Evolutionary conservation across 2,797 vertebrate species (phyloP).

Genomic region (Coilia nasus): DNA sequence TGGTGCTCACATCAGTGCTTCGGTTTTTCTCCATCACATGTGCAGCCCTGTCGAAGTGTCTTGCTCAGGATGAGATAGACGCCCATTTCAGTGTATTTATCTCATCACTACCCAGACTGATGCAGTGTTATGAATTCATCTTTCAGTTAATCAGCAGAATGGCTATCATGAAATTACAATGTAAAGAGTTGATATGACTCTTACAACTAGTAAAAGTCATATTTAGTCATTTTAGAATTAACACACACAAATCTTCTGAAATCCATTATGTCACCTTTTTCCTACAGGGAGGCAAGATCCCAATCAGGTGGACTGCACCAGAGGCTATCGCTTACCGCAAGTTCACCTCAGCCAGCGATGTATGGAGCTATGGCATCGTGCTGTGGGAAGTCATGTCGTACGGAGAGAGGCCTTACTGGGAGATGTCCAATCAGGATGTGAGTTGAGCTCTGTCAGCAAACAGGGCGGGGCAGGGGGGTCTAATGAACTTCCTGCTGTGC

Average conservation of each 20-base stretch:
- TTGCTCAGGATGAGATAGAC: neutral
- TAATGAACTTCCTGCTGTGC: conserved; percentile 59
- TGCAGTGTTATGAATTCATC: neutral
- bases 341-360: conserved; percentile 96
- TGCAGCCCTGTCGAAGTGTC: conserved; percentile 31
- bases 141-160: neutral
- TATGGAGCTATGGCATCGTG: conserved; percentile 97
- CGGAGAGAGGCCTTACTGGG: conserved; percentile 97
- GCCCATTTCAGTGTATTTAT: neutral
- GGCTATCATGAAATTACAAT: neutral
- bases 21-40: conserved; percentile 42
- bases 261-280: conserved; percentile 45
- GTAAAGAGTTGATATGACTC: neutral
- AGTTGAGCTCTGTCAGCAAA: conserved; percentile 61
- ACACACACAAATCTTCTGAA: neutral
- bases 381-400: conserved; percentile 99
- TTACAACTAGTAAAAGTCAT: neutral
- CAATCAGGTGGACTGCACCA: conserved; percentile 96
- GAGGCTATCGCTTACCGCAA: conserved; percentile 97
- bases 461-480: conserved; percentile 31
- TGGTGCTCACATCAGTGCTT: conserved; percentile 29
- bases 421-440: conserved; percentile 90
- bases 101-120: neutral
- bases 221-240: neutral
- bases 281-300: conserved; percentile 94